Percentiles rank a stretch among this genome's conserved stretches.
These are phyloP conservation scores for Parotocinclus haroldoi DNA, from an alignment of 2,797 vertebrate species.

Conservation along the genomic window DNA sequence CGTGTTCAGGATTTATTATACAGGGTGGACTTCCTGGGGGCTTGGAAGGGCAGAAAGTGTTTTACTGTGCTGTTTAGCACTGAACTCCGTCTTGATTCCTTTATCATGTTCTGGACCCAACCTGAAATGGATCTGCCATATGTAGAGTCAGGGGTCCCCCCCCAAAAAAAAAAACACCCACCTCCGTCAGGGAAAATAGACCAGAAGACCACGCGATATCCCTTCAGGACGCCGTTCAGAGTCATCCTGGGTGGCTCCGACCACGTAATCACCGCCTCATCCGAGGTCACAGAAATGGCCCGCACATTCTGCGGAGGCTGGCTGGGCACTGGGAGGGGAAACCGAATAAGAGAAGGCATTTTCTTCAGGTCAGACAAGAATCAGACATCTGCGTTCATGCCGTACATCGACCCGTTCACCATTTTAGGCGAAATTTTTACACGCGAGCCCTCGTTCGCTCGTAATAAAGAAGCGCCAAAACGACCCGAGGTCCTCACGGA, in stretches of 20 bases:
- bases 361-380: no score
- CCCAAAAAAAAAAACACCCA: constrained; percentile 65
- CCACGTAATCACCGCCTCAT: constrained; percentile 93
- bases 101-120: no score
- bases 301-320: constrained; percentile 92
- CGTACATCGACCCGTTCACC: no score
- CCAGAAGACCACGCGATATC: constrained; percentile 94
- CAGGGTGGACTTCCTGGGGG: no score
- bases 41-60: no score
- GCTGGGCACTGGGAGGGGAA: constrained; percentile 80
- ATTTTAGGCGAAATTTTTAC: no score
- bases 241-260: constrained; percentile 90
- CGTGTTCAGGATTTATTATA: no score
- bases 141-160: constrained; percentile 7
- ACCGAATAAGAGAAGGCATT: neutral
- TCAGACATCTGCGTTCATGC: no score
- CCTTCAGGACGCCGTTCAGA: constrained; percentile 91
- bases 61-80: no score
- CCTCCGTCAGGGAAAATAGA: constrained; percentile 91
- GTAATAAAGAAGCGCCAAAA: constrained; percentile 29
- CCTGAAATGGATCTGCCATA: no score
- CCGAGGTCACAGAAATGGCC: constrained; percentile 93
- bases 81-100: no score
- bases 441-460: neutral
- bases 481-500: constrained; percentile 30